phyloP scores from a whole-genome alignment of 35 echinoderm and acorn worm species.

The Stichopus chloronotus region DNA sequence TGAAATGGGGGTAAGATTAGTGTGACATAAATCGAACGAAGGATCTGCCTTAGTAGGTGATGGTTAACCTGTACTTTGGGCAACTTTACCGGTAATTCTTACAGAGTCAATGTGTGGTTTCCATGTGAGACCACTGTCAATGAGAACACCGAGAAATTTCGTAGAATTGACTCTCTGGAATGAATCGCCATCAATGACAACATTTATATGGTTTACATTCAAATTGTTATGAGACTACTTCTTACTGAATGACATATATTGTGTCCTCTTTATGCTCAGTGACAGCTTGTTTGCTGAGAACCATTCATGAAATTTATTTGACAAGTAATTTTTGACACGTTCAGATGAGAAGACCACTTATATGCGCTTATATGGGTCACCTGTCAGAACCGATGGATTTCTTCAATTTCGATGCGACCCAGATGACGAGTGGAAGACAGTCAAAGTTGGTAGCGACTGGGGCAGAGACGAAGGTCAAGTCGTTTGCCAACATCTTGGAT shows the following conservation, averaged over 20 bases:
- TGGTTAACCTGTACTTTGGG: neutral
- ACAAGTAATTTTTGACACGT: neutral
- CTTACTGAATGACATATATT: no score
- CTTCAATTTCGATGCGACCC: constrained; percentile 12
- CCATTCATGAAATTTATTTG: no score
- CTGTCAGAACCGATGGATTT: neutral
- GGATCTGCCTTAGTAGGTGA: neutral
- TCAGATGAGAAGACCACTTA: neutral
- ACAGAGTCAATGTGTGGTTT: neutral
- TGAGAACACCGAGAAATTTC: no score
- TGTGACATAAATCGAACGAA: neutral
- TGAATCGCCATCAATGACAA: no score
- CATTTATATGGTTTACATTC: no score
- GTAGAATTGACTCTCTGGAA: no score
- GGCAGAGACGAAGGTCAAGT: neutral
- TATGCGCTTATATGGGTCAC: neutral
- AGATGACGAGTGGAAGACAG: neutral
- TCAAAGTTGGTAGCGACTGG: neutral
- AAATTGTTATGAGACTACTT: no score
- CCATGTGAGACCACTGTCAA: no score
- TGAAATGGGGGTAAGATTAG: neutral
- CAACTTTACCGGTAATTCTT: neutral
- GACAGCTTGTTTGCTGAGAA: no score
- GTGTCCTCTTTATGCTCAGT: no score
- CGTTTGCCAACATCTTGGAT: neutral